Conservation (phyloP, 92 coral and sea anemone species). For the Epizoanthus ramosus region DNA sequence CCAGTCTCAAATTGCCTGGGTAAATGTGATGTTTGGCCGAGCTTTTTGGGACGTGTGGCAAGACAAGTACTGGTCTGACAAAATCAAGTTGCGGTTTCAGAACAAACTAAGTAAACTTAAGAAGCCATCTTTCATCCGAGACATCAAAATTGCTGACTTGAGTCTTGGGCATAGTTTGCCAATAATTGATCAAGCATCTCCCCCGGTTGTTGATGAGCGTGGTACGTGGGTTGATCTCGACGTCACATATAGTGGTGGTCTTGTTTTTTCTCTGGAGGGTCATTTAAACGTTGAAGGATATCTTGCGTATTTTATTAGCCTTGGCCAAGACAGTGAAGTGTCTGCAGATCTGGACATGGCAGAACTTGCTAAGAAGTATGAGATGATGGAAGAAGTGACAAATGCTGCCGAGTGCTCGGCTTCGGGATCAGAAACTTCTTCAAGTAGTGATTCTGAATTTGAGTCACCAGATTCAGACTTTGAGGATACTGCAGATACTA, state of each 20-base stretch:
- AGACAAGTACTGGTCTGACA: slow-evolving; percentile 95
- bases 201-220: slow-evolving; percentile 81
- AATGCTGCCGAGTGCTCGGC: slow-evolving; percentile 51
- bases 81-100: slow-evolving; percentile 89
- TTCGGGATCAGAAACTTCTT: slow-evolving; percentile 75
- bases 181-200: slow-evolving; percentile 75
- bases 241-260: slow-evolving; percentile 91
- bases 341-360: slow-evolving; percentile 86
- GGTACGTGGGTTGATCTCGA: slow-evolving; percentile 99
- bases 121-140: slow-evolving; percentile 94
- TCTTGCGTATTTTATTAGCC: slow-evolving; percentile 75
- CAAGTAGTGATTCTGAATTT: slow-evolving; percentile 89
- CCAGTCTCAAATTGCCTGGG: slow-evolving; percentile 87
- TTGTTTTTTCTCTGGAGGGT: slow-evolving; percentile 88
- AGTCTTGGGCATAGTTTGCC: slow-evolving; percentile 92
- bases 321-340: slow-evolving; percentile 75
- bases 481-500: slow-evolving; percentile 64
- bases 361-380: slow-evolving; percentile 75
- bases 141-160: slow-evolving; percentile 87
- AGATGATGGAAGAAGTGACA: slow-evolving; percentile 66
- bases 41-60: slow-evolving; percentile 99
- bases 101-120: slow-evolving; percentile 86
- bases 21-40: slow-evolving; percentile 90
- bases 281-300: slow-evolving; percentile 94
- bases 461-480: slow-evolving; percentile 92